Conservation (phyloP, 37 sponge, comb jelly and placozoan species). For the Bolinopsis microptera region DNA sequence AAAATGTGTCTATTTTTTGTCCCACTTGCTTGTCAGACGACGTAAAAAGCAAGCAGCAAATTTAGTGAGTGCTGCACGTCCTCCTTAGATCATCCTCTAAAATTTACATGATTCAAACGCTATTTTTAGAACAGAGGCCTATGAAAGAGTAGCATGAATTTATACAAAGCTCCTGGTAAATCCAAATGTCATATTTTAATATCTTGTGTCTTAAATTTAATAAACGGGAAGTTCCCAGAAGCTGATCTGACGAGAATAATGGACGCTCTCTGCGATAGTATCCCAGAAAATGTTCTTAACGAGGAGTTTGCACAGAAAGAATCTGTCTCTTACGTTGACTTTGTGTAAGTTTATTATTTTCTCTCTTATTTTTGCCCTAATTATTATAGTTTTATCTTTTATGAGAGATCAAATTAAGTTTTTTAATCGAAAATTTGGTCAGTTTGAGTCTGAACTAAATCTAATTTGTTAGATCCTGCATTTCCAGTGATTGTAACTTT, state of each 20-base stretch:
- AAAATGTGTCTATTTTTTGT: background rate
- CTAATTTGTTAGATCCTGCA: no score
- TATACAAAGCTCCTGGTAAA: no score
- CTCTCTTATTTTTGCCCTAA: no score
- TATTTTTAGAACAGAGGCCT: no score
- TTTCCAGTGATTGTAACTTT: no score
- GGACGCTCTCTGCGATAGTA: background rate
- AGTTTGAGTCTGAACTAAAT: no score
- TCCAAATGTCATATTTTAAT: no score
- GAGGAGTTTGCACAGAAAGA: background rate
- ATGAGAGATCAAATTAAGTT: no score
- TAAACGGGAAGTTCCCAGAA: constrained; percentile 41
- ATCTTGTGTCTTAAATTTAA: background rate
- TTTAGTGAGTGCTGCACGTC: background rate
- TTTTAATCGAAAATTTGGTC: no score
- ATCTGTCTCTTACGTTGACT: background rate
- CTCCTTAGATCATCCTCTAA: background rate
- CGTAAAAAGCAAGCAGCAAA: background rate
- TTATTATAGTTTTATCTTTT: no score
- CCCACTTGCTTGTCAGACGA: background rate
- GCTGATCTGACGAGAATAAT: constrained; percentile 11
- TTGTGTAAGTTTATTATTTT: constrained; percentile 36
- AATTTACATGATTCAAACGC: no score
- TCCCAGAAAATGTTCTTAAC: background rate
- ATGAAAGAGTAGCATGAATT: no score